Percentiles rank a stretch among this genome's conserved stretches.
These are phyloP conservation scores for Oscheius myriophilus DNA, from an alignment of 2,888 invertebrate species.

Conservation along the genomic window DNA sequence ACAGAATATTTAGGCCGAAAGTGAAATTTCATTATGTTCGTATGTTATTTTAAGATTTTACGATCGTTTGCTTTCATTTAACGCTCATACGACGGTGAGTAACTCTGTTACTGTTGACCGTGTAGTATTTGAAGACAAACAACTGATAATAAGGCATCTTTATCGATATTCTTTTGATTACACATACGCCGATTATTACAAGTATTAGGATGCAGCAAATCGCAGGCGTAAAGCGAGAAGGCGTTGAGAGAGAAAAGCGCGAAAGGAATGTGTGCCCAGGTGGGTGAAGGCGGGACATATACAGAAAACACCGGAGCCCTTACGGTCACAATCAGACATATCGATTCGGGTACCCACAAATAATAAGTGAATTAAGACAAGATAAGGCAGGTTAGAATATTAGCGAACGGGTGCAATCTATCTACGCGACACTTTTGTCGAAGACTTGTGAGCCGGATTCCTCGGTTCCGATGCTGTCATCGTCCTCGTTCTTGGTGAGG, in stretches of 20 bases:
- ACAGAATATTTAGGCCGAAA: too few species aligned
- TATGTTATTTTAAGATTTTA: too few species aligned
- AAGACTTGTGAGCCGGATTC: slow-evolving; percentile 19
- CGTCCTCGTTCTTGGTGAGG: slow-evolving; percentile 47
- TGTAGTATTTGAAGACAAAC: too few species aligned
- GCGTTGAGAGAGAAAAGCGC: slow-evolving; percentile 15
- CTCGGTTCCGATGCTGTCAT: slow-evolving; percentile 55
- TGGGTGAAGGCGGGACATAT: slow-evolving; percentile 10
- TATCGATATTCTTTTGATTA: too few species aligned
- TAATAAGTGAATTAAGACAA: slow-evolving; percentile 29
- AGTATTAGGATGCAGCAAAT: too few species aligned
- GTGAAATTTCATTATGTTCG: too few species aligned
- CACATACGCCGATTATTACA: too few species aligned
- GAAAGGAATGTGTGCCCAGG: slow-evolving; percentile 26
- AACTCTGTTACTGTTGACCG: too few species aligned
- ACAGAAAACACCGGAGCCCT: slow-evolving; percentile 29
- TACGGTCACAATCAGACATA: slow-evolving; percentile 24
- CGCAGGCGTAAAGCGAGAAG: slow-evolving; percentile 12
- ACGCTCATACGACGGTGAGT: too few species aligned
- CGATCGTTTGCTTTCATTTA: too few species aligned
- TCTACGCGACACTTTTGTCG: slow-evolving; percentile 25
- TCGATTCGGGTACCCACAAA: slow-evolving; percentile 20
- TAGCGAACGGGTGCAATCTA: not conserved
- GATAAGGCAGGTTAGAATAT: slow-evolving; percentile 20
- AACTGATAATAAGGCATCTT: too few species aligned